These are phyloP conservation scores for Drosophila pectinifera DNA, from an alignment of 1,140 invertebrate genomes.

Conservation along the genomic window DNA sequence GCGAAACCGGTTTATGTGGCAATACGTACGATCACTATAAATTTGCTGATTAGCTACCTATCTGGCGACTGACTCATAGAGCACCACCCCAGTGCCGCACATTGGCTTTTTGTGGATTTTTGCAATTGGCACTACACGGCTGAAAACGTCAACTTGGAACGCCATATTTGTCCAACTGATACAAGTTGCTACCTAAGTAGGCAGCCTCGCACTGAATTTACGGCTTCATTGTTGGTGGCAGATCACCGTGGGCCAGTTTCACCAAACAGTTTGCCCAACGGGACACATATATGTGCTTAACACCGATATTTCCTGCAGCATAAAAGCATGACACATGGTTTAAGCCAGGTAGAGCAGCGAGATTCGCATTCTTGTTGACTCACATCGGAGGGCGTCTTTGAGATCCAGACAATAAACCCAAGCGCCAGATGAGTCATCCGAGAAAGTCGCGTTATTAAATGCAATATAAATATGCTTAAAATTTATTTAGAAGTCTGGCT, in stretches of 20 bases:
- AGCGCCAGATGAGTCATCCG: slow-evolving; percentile 20
- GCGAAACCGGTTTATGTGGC: slow-evolving; percentile 35
- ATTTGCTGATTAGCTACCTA: slow-evolving; percentile 36
- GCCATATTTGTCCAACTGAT: slow-evolving; percentile 39
- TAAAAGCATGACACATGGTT: slow-evolving; percentile 35
- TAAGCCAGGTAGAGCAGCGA: slow-evolving; percentile 13
- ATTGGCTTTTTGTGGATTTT: slow-evolving; percentile 38
- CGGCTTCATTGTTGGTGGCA: slow-evolving; percentile 4
- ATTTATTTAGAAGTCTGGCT: too few species aligned
- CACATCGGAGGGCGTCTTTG: not conserved
- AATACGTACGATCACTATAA: slow-evolving; percentile 9
- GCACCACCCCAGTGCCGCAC: slow-evolving; percentile 13
- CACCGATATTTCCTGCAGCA: slow-evolving; percentile 15
- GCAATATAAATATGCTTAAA: not conserved
- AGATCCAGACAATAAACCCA: slow-evolving; percentile 16
- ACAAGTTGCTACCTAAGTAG: slow-evolving; percentile 13
- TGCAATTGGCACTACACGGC: slow-evolving; percentile 47
- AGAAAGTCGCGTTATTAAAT: not conserved
- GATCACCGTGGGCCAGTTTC: slow-evolving; percentile 5
- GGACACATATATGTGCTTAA: slow-evolving; percentile 6
- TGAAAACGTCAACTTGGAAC: slow-evolving; percentile 10
- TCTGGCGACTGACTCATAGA: slow-evolving; percentile 22
- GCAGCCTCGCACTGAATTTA: slow-evolving; percentile 15
- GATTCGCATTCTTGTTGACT: slow-evolving; percentile 30
- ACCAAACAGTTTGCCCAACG: not conserved